Conservation (phyloP, 1,140 invertebrate species). For the Protaetia brevitarsis region DNA sequence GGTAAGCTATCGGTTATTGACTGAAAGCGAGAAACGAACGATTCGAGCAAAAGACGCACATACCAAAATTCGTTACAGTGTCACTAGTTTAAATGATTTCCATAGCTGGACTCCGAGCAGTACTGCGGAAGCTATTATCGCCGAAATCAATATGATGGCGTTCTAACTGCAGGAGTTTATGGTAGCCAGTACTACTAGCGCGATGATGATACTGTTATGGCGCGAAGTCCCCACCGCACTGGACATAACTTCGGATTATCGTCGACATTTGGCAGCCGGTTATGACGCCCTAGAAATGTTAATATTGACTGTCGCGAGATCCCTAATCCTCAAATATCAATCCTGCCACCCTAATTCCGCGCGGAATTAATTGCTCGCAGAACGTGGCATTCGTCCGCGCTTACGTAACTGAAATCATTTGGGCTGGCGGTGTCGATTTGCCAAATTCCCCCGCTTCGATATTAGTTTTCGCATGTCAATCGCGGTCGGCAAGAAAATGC, state of each 20-base stretch:
- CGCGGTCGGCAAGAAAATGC: too few species aligned
- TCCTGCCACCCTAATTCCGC: slow-evolving; percentile 20
- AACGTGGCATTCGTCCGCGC: too few species aligned
- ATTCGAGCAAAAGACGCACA: not conserved
- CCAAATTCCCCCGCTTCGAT: too few species aligned
- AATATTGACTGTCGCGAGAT: slow-evolving; percentile 40
- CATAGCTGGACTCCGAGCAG: slow-evolving; percentile 19
- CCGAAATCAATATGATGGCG: slow-evolving; percentile 27
- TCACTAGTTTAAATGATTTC: slow-evolving; percentile 34
- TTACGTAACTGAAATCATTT: too few species aligned
- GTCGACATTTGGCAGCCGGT: slow-evolving; percentile 43
- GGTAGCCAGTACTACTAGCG: too few species aligned
- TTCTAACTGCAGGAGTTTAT: slow-evolving; percentile 25
- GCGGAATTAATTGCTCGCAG: slow-evolving; percentile 13
- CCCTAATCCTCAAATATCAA: slow-evolving; percentile 14
- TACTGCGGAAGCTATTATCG: slow-evolving; percentile 31
- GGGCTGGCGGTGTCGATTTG: too few species aligned
- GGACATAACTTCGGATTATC: slow-evolving; percentile 45
- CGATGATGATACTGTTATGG: too few species aligned
- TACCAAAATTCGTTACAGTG: slow-evolving; percentile 27
- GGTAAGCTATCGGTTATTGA: not conserved
- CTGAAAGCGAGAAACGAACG: too few species aligned
- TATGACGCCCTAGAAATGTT: slow-evolving; percentile 45
- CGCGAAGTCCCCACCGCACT: slow-evolving; percentile 28
- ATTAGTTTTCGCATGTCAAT: too few species aligned